Percentiles rank a stretch among this genome's conserved stretches.
These are phyloP conservation scores for Periparus ater DNA, from an alignment of 2,797 vertebrate genomes.

Conservation along the genomic window DNA sequence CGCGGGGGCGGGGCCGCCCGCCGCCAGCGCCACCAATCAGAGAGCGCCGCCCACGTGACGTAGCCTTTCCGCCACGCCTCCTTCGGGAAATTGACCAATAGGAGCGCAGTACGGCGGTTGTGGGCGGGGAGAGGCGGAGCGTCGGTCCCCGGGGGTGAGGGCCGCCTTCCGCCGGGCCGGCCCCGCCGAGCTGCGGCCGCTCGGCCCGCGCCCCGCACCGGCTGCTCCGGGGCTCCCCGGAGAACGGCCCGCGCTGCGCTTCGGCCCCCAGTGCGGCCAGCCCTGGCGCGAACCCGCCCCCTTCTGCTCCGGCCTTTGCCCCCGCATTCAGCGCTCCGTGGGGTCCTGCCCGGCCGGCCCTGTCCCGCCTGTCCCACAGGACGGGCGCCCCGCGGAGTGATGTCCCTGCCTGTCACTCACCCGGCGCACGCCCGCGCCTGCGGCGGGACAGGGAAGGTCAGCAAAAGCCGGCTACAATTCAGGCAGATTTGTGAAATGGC, in stretches of 20 bases:
- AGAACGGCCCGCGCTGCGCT: not conserved
- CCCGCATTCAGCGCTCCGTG: not conserved
- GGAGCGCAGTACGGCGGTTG: accelerated
- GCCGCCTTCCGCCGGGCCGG: accelerated
- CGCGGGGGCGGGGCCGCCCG: not conserved
- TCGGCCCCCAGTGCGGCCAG: not conserved
- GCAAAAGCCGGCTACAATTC: not conserved
- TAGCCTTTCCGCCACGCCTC: accelerated
- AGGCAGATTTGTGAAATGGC: not conserved
- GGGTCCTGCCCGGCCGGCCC: not conserved
- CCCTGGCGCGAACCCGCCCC: no score
- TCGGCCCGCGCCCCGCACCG: accelerated
- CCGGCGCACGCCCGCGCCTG: not conserved
- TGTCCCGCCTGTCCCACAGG: not conserved
- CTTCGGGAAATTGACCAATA: not conserved
- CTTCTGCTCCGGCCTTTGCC: not conserved
- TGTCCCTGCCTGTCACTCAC: accelerated
- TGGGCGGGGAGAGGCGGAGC: not conserved
- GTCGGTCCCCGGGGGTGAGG: not conserved
- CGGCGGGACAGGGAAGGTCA: not conserved
- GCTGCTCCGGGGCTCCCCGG: accelerated
- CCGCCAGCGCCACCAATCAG: not conserved
- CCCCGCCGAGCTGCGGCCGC: accelerated
- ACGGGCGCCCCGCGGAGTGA: accelerated
- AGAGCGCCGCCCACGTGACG: accelerated